Percentiles rank a stretch among this genome's conserved stretches.
Conservation (phyloP, 2,888 invertebrate genomes). For the Rhaphigaster nebulosa region DNA sequence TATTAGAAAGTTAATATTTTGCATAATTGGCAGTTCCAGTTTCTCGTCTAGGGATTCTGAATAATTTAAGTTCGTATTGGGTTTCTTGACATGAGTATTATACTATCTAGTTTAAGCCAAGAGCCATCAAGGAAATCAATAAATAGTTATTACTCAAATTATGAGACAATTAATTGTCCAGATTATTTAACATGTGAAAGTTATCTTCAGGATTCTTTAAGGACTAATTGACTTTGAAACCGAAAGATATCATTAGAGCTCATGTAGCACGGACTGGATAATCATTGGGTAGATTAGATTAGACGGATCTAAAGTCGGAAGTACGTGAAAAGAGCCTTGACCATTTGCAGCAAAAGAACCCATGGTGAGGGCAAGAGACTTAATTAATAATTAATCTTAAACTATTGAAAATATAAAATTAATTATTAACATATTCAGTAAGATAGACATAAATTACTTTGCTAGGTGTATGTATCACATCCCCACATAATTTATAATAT, state of each 20-base stretch:
- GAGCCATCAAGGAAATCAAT: not conserved
- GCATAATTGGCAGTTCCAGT: not conserved
- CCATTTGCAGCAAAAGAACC: not conserved
- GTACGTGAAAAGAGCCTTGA: not conserved
- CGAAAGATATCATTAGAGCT: not conserved
- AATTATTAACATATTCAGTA: too few species aligned
- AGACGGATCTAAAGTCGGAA: not conserved
- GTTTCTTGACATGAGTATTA: not conserved
- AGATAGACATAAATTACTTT: too few species aligned
- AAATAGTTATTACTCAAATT: not conserved
- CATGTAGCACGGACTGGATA: not conserved
- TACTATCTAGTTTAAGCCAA: not conserved
- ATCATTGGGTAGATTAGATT: not conserved
- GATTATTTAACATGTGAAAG: conserved; percentile 16
- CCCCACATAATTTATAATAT: too few species aligned
- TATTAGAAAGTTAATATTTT: not conserved
- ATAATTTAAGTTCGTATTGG: not conserved
- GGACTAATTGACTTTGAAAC: not conserved
- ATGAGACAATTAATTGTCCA: not conserved
- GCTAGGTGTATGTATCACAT: too few species aligned
- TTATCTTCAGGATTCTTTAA: not conserved
- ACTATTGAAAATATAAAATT: too few species aligned
- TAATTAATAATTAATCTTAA: too few species aligned
- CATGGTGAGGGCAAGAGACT: too few species aligned
- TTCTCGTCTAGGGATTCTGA: not conserved